Conservation (phyloP, 2,888 invertebrate species). For the Polymixis lichenea region DNA sequence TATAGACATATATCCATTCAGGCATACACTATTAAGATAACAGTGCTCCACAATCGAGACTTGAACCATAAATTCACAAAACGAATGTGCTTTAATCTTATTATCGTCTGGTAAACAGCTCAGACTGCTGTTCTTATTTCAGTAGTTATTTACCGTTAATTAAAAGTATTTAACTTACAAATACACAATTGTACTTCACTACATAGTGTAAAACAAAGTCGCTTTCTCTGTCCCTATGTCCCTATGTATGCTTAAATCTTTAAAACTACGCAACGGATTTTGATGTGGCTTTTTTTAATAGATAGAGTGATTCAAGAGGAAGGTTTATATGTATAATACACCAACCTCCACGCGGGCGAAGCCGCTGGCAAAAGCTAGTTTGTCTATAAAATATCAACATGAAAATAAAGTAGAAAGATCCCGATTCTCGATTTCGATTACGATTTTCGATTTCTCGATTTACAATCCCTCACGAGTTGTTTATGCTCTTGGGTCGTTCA, state of each 20-base stretch:
- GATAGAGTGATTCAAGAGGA: no score
- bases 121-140: neutral
- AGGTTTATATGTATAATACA: no score
- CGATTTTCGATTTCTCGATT: no score
- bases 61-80: neutral
- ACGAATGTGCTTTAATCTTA: neutral
- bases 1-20: neutral
- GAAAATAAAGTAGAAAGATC: neutral
- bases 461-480: neutral
- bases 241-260: no score
- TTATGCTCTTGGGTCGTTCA: neutral
- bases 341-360: no score
- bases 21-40: neutral
- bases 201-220: no score
- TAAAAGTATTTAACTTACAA: neutral
- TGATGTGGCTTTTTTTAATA: no score
- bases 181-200: slow-evolving; percentile 1
- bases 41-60: neutral
- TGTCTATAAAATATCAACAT: slow-evolving; percentile 8
- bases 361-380: no score
- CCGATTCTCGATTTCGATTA: no score
- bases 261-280: no score
- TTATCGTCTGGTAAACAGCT: neutral
- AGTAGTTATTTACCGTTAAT: slow-evolving; percentile 11
- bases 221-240: no score